Evolutionary conservation across 2,797 vertebrate species (phyloP), one percentile per base, ranked within the genome.

Genomic region (Paratrypauchen microcephalus): DNA sequence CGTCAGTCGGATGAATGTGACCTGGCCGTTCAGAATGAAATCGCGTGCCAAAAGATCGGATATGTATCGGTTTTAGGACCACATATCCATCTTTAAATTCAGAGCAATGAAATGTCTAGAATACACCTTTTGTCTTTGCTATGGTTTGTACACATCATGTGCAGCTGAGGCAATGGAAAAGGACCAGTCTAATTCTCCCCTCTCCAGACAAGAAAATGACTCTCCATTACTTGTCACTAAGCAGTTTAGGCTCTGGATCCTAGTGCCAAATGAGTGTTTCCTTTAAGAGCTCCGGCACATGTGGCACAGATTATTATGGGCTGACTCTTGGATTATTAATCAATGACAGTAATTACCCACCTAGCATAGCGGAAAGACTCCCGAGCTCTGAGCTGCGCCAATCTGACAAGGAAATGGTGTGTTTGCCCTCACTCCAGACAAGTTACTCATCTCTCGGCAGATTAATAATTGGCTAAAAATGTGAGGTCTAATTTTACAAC

Each of bases 321-420:
- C 75, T 71, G 73, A 71, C 82, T 76, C 83, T 68, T 72, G 74
- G 88, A 90, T 93, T 91, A 92, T 94, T 93, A 92, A 93, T 91
- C 91, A 94, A 92, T 91, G 90, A 92, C 85, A 87, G 88, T 93
- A 90, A 93, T 94, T 93, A 92, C 85, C 84, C 86, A 86, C 86
- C 88, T 90, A 87, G 82, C 79, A 75, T 76, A 82, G 86, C 74
- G 74, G 86, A 89, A 90, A 86, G 83, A 79, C 83, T 81, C 71
- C 74, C 82, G 77, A 82, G 79, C 68, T 54, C 68, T 76, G 80
- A 81, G 72, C 80, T 87, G 73, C 75, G 77, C 88, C 83, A 88
- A 76, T 87, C 80, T 90, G 88, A 89, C 80, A 78, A 81, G 85
- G 83, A 92, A 87, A 89, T 87, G 78, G 83, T 85, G 85, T 85